Evolutionary conservation across 2,888 invertebrate species (phyloP), one percentile per base, ranked within the genome.

Genomic region (Drosophila picticornis): DNA sequence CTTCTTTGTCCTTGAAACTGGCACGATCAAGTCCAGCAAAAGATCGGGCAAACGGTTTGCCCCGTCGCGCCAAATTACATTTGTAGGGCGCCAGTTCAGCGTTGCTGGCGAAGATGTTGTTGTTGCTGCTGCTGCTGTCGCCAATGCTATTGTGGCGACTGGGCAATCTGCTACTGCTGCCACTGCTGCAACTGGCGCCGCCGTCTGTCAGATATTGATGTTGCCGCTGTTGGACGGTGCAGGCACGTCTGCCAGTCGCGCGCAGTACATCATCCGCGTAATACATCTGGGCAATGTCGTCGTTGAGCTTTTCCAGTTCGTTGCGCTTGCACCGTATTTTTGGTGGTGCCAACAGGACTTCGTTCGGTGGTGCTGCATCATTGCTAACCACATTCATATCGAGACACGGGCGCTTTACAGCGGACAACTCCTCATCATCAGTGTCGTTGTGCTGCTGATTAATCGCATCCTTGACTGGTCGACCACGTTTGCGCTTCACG

Each of bases 231-330:
- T 40, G 50, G 9, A 36, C 19, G 16, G 95, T 94, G 70, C 95
- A 95, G 91, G 94, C 94, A 11, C 96, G 92, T 73, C 94, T 93
- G 1, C 95, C 95, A 0, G 94, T 95, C 1, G 95, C 95, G 1
- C 94, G 94, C 32, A 95, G 91, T 2, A 95, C 95, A 2, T 92
- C 93, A 57, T 95, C 94, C 57, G 95, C 94, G 53, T 95, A 95
- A 75, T 95, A 95, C 95, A 95, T 95, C 53, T 95, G 95, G 25
- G 95, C 94, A 58, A 96, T 95, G 77, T 96, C 95, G 50, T 95
- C 95, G 77, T 95, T 95, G 0, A 96, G 91, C 82, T 94, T 94
- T 72, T 96, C 95, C 38, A 96, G 83, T 74, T 95, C 95, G 68
- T 76, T 91, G 6, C 90, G 88, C 19, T 56, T 50, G 25, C 22